Evolutionary conservation across 2,888 invertebrate species (phyloP).

Genomic region (Galeopsomyia nigrocyanea): DNA sequence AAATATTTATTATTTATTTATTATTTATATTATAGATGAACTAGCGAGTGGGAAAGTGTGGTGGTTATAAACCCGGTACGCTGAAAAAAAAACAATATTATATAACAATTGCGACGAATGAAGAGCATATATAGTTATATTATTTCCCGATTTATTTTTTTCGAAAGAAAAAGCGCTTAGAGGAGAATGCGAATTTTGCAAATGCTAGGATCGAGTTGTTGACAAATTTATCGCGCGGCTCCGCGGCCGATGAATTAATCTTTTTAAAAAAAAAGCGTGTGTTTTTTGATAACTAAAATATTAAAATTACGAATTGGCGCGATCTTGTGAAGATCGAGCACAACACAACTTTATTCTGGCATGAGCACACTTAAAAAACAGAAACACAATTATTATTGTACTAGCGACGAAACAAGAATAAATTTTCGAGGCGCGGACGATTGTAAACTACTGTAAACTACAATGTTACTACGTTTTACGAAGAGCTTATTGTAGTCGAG

Average conservation of each 20-base stretch:
- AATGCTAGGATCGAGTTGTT: constrained; percentile 61
- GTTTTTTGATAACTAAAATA: too few species aligned
- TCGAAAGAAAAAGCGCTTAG: constrained; percentile 36
- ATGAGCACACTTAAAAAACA: constrained; percentile 63
- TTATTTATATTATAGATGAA: constrained; percentile 53
- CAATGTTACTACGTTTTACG: constrained; percentile 69
- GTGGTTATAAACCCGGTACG: constrained; percentile 56
- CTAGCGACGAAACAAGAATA: constrained; percentile 43
- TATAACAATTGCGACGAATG: too few species aligned
- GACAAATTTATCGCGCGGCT: not conserved
- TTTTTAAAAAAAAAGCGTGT: too few species aligned
- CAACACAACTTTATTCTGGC: constrained; percentile 58
- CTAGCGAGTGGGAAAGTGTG: constrained; percentile 19
- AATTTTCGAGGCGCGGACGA: constrained; percentile 58
- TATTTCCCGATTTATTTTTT: constrained; percentile 36
- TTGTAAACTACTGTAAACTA: constrained; percentile 69
- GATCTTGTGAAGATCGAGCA: not conserved
- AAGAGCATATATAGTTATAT: too few species aligned
- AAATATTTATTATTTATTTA: constrained; percentile 58
- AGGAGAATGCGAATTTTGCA: constrained; percentile 47
- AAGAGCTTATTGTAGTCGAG: constrained; percentile 69
- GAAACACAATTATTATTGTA: constrained; percentile 54
- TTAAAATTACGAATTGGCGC: not conserved
- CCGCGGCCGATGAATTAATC: too few species aligned
- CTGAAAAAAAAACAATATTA: constrained; percentile 43